phyloP scores from a whole-genome alignment of 2,888 invertebrate genomes.

The Leucophenga maculata region DNA sequence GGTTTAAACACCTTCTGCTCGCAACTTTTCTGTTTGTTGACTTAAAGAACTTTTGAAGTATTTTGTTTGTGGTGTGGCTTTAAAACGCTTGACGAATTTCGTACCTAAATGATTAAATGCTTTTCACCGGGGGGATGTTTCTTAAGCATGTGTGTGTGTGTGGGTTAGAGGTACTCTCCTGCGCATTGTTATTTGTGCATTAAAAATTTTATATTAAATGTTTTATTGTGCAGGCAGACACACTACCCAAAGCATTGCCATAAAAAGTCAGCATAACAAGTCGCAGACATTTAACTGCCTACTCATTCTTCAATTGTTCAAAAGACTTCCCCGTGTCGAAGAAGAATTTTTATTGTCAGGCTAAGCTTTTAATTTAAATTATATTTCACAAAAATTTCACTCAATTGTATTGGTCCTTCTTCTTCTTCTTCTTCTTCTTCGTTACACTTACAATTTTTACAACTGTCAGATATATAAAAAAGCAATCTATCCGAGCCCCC shows the following conservation, averaged over 20 bases:
- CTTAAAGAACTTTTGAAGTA: not conserved
- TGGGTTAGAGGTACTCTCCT: not conserved
- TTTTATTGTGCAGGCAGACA: slow-evolving; percentile 54
- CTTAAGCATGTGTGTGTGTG: slow-evolving; percentile 27
- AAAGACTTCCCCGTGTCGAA: slow-evolving; percentile 34
- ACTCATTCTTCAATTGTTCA: slow-evolving; percentile 44
- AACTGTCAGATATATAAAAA: slow-evolving; percentile 43
- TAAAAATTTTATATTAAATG: slow-evolving; percentile 60
- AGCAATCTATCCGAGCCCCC: slow-evolving; percentile 27
- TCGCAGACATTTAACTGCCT: slow-evolving; percentile 27
- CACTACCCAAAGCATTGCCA: not conserved
- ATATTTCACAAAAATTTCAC: slow-evolving; percentile 49
- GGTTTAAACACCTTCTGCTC: slow-evolving; percentile 9
- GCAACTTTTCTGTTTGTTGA: slow-evolving; percentile 1
- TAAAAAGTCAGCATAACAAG: not conserved
- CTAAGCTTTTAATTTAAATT: slow-evolving; percentile 67
- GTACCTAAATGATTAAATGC: slow-evolving; percentile 58
- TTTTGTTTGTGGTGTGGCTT: not conserved
- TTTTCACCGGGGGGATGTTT: slow-evolving; percentile 49
- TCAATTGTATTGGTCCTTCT: not conserved
- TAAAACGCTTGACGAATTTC: slow-evolving; percentile 12
- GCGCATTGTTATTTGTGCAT: slow-evolving; percentile 30
- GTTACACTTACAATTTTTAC: slow-evolving; percentile 45
- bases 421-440: slow-evolving; percentile 42
- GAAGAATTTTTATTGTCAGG: slow-evolving; percentile 59